Evolutionary conservation across 2,797 vertebrate species (phyloP).

Genomic region (Hypotaenidia okinawae): DNA sequence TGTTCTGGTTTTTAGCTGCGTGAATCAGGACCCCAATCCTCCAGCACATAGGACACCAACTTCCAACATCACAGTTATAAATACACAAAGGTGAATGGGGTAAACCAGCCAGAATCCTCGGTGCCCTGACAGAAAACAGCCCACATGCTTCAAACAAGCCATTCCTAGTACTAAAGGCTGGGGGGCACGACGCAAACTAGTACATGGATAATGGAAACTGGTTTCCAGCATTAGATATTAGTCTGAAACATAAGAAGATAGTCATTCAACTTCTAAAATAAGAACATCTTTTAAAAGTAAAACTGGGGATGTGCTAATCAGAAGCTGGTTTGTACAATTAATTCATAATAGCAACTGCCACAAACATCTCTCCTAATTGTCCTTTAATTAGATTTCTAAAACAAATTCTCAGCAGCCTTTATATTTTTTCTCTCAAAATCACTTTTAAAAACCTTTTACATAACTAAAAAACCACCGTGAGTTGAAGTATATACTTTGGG

Average conservation of each 20-base stretch:
- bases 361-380: not conserved
- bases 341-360: not conserved
- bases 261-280: constrained; percentile 7
- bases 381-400: not conserved
- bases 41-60: not conserved
- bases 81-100: not conserved
- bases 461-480: not conserved
- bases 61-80: not conserved
- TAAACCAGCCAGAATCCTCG: not conserved
- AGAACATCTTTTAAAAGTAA: constrained; percentile 34
- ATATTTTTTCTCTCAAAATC: not conserved
- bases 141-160: accelerated
- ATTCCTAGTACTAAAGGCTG: not conserved
- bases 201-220: not conserved
- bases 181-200: not conserved
- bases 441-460: not conserved
- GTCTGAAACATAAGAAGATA: not conserved
- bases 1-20: not conserved
- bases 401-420: not conserved
- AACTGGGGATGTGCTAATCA: not conserved
- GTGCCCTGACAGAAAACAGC: not conserved
- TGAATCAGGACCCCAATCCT: constrained; percentile 13
- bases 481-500: not conserved
- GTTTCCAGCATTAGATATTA: not conserved
- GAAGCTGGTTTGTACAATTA: constrained; percentile 2